Evolutionary conservation across 23 tunicate genomes (phyloP), one percentile per base, ranked within the genome.

Genomic region (Trididemnum nubilum): DNA sequence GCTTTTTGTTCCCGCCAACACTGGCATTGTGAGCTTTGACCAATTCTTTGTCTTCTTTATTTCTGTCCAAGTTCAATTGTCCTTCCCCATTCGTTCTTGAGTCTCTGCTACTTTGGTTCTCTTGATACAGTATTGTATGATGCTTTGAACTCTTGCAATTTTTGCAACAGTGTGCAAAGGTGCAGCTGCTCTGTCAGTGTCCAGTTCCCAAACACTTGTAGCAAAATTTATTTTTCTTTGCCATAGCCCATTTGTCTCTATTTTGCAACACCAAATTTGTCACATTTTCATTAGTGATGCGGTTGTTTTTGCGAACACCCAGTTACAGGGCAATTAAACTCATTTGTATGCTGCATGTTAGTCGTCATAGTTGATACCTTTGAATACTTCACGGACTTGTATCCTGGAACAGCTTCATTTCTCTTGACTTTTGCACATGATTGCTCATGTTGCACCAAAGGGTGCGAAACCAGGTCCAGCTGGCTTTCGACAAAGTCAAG

Each of bases 391-490:
- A n/a, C n/a, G n/a, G n/a, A n/a, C n/a, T n/a, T n/a, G n/a, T n/a
- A n/a, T n/a, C n/a, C n/a, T n/a, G n/a, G n/a, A n/a, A n/a, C 22
- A 4, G 69, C 27, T 61, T 61, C 30, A 4, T 4, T 12, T 28
- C 25, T 69, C 9, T 32, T 32, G 12, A 33, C 38, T 69, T 29
- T 69, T 7, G 74, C 4, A 4, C 33, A 9, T 28, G 32, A 7
- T 29, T 33, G 22, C 5, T 69, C 38, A 28, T 33, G 38, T 38
- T 73, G 78, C 78, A 73, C 39, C 26, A 73, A 26, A 15, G 78
- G 78, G 25, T 73, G 78, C 21, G 12, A 73, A 22, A 73, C 58
- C 12, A 69, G n/a, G 5, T 69, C 33, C 75, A 69, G 23, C 23
- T 69, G 75, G 7, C 33, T 32, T 69, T 69, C n/a, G n/a, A n/a